Evolutionary conservation across 2,113 vertebrate species (phyloP).

Genomic region (Bufo gargarizans): DNA sequence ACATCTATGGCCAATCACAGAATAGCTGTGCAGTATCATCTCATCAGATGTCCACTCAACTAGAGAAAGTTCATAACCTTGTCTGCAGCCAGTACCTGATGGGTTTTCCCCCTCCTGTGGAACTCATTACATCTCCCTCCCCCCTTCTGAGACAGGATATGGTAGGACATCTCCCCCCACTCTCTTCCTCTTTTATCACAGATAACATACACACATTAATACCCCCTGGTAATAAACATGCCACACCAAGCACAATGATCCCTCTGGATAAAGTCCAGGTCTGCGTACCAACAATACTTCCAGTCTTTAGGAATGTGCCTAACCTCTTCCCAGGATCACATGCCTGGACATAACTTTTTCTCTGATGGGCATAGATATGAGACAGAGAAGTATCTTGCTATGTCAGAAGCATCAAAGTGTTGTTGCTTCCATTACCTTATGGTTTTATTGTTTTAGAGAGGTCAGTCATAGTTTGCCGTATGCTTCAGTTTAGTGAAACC

Average conservation of each 20-base stretch:
- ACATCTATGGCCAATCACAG: neutral
- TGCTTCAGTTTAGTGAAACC: neutral
- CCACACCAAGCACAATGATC: constrained; percentile 36
- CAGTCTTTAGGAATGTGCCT: constrained; percentile 31
- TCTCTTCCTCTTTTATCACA: constrained; percentile 48
- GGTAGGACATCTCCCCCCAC: constrained; percentile 18
- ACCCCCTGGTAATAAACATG: constrained; percentile 51
- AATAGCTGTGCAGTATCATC: neutral
- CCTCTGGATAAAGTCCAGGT: constrained; percentile 39
- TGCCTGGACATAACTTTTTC: constrained; percentile 7
- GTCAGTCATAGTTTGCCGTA: neutral
- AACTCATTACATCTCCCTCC: constrained; percentile 44
- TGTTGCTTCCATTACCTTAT: neutral
- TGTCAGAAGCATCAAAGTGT: neutral
- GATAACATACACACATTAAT: constrained; percentile 52
- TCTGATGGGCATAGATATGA: neutral
- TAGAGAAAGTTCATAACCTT: constrained; percentile 26
- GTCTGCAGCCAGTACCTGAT: constrained; percentile 20
- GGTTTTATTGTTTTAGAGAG: neutral
- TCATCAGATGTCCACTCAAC: neutral
- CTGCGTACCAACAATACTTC: constrained; percentile 35
- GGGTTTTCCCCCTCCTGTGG: constrained; percentile 26
- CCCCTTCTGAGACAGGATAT: constrained; percentile 36
- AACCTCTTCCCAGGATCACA: constrained; percentile 20
- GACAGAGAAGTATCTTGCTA: neutral